Evolutionary conservation across 2,113 vertebrate species (phyloP).

Genomic region (Brachionichthys hirsutus): DNA sequence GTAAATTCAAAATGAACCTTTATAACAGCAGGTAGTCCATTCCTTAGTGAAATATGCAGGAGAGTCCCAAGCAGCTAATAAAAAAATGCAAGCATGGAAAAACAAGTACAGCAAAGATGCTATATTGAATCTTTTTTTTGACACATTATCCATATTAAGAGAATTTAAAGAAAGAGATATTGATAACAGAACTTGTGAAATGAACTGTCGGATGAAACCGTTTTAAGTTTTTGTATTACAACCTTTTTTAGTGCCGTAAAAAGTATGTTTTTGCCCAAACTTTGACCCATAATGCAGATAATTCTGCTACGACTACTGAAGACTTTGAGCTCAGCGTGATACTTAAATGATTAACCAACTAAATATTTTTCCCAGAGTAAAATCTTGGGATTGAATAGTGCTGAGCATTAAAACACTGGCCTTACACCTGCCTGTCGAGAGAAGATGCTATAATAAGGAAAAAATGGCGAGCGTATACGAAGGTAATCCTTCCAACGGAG

Average conservation of each 20-base stretch:
- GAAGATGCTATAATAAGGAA: slow-evolving; percentile 60
- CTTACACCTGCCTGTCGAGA: slow-evolving; percentile 62
- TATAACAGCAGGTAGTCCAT: slow-evolving; percentile 74
- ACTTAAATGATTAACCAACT: slow-evolving; percentile 68
- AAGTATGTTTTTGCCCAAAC: slow-evolving; percentile 64
- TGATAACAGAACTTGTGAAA: slow-evolving; percentile 19
- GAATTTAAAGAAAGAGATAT: background rate
- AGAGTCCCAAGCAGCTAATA: too few relatives aligned
- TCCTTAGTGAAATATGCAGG: slow-evolving; percentile 46
- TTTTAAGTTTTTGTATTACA: slow-evolving; percentile 52
- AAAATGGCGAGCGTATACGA: slow-evolving; percentile 60
- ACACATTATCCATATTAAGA: slow-evolving; percentile 19
- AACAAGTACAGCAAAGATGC: slow-evolving; percentile 19
- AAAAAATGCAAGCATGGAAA: slow-evolving; percentile 16
- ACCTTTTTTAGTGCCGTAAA: slow-evolving; percentile 35
- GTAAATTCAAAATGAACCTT: slow-evolving; percentile 76
- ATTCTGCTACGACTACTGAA: slow-evolving; percentile 64
- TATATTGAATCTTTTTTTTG: slow-evolving; percentile 14
- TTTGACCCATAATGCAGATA: slow-evolving; percentile 66
- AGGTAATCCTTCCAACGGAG: slow-evolving; percentile 73
- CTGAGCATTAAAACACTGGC: slow-evolving; percentile 69
- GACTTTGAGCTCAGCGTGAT: slow-evolving; percentile 58
- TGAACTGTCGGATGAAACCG: slow-evolving; percentile 14
- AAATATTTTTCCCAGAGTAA: slow-evolving; percentile 70
- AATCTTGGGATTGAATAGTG: slow-evolving; percentile 61